Evolutionary conservation across 2,888 invertebrate species (phyloP).

Genomic region (Eurytoma californica): DNA sequence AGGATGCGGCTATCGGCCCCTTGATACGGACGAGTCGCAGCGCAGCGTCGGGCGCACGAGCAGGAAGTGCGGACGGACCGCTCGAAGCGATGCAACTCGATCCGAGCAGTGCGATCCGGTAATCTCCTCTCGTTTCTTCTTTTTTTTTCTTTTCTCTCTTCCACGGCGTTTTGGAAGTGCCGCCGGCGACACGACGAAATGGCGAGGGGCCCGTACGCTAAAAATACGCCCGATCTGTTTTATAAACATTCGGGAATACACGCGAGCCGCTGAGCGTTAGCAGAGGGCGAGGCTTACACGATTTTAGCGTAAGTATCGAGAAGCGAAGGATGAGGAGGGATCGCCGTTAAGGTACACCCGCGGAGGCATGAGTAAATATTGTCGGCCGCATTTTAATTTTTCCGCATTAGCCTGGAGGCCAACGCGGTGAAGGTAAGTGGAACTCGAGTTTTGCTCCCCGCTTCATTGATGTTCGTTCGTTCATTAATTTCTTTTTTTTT

Average conservation of each 20-base stretch:
- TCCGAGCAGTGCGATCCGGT: neutral
- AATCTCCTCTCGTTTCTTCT: too few species aligned
- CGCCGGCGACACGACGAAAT: neutral
- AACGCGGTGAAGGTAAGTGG: neutral
- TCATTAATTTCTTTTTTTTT: neutral
- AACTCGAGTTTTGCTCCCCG: neutral
- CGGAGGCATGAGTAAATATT: slow-evolving; percentile 20
- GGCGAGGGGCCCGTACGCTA: slow-evolving; percentile 60
- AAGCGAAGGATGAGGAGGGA: slow-evolving; percentile 20
- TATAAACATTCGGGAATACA: slow-evolving; percentile 67
- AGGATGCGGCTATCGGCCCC: slow-evolving; percentile 9
- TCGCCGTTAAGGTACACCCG: neutral
- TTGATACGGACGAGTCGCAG: neutral
- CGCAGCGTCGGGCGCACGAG: too few species aligned
- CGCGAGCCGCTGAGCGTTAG: slow-evolving; percentile 61
- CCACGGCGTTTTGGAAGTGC: neutral
- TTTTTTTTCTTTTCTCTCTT: too few species aligned
- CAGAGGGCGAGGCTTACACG: slow-evolving; percentile 52
- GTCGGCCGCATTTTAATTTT: slow-evolving; percentile 11
- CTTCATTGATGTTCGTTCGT: too few species aligned
- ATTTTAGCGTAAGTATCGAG: slow-evolving; percentile 44
- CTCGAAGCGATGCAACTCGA: neutral
- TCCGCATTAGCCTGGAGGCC: slow-evolving; percentile 5
- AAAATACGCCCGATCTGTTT: slow-evolving; percentile 69
- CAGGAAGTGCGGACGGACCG: neutral